Evolutionary conservation across 2,113 vertebrate species (phyloP), one percentile per base, ranked within the genome.

Genomic region (Onychostruthus taczanowskii): DNA sequence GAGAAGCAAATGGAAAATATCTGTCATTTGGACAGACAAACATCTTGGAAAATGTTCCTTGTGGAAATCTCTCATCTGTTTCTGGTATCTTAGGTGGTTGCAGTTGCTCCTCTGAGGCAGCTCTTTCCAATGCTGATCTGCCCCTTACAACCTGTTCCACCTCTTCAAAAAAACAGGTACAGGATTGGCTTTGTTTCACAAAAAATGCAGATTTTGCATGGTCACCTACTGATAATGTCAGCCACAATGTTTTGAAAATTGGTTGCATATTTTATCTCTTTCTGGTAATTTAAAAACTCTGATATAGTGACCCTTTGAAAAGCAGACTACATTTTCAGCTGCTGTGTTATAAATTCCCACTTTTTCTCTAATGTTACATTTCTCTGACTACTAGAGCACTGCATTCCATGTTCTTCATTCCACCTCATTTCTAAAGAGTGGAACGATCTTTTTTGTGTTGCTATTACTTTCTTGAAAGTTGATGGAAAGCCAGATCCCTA

Each of bases 1-100:
- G 21, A 93, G 81, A 87, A 94, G 11, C 33, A 27, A 89, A 84
- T 89, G 33, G 63, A 80, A 92, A 92, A 62, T 81, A 67, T 23
- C 49, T 69, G 31, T 67, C 16, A 33, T 43, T 44, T 66, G 58
- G 84, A 58, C 16, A 33, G 31, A 49, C 43, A 82, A 63, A 33
- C 9, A 31, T 46, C 20, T 73, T 49, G 62, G 56, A 27, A 47
- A 68, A 70, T 47, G 15, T 50, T 89, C 70, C 46, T 41, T 77
- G 43, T 78, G 30, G 43, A 67, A 87, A 78, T 74, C 19, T 46
- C 13, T 89, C 14, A 4, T 39, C 23, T 59, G 9, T 72, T 37
- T 66, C 28, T 81, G 76, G 8, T 66, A 26, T 67, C 64, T 50
- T 31, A 35, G 27, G 30, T 67, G 33, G 6, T 35, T 84, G 19